These are phyloP conservation scores for Erpobdella octoculata DNA, from an alignment of 2,888 invertebrate species.

Conservation along the genomic window DNA sequence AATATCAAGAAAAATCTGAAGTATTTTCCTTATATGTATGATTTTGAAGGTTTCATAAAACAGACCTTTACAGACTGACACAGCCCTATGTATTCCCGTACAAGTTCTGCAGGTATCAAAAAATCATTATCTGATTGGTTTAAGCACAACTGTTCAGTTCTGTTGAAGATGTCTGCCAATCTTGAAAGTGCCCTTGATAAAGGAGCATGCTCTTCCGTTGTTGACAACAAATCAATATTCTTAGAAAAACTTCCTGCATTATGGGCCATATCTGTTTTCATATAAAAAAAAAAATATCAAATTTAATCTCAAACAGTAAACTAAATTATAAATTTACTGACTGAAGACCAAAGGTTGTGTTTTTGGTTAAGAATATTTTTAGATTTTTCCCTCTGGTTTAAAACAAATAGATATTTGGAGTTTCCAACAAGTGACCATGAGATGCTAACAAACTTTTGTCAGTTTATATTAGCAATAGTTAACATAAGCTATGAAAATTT, in stretches of 20 bases:
- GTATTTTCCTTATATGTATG: neutral
- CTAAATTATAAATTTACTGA: too few relatives aligned
- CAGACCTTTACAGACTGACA: conserved; percentile 79
- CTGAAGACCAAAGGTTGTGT: too few relatives aligned
- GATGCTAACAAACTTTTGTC: too few relatives aligned
- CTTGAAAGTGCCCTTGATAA: conserved; percentile 81
- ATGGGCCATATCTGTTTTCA: conserved; percentile 44
- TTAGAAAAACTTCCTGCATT: conserved; percentile 62
- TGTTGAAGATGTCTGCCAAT: conserved; percentile 77
- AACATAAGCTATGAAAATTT: too few relatives aligned
- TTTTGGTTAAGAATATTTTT: too few relatives aligned
- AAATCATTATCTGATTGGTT: conserved; percentile 92
- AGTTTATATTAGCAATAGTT: too few relatives aligned
- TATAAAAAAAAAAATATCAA: too few relatives aligned
- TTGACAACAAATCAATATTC: conserved; percentile 78
- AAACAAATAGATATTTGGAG: too few relatives aligned
- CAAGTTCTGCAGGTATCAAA: conserved; percentile 79
- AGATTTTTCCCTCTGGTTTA: too few relatives aligned
- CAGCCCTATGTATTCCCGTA: conserved; percentile 86
- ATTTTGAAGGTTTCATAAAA: neutral
- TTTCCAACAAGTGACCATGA: too few relatives aligned
- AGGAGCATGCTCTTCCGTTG: conserved; percentile 84
- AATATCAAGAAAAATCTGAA: neutral
- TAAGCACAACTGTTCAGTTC: conserved; percentile 63
- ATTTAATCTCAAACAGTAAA: too few relatives aligned